Percentiles rank a stretch among this genome's conserved stretches.
These are phyloP conservation scores for Oreortyx pictus DNA, from an alignment of 2,797 vertebrate genomes.

Conservation along the genomic window DNA sequence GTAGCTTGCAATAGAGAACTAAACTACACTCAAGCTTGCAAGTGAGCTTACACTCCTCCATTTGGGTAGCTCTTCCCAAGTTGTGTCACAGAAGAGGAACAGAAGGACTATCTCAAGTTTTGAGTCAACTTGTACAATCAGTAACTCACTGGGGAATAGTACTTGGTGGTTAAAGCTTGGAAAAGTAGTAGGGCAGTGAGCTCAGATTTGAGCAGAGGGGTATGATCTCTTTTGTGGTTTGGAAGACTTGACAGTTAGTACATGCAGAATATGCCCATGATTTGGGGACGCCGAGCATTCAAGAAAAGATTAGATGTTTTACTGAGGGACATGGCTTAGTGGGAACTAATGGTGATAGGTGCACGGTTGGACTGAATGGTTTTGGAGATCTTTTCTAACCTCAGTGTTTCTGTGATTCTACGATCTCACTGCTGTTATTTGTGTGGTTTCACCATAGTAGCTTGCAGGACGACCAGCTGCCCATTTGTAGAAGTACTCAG, in stretches of 20 bases:
- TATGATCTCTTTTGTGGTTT: background rate
- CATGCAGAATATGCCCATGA: fast-evolving
- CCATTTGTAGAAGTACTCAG: background rate
- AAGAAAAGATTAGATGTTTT: no score
- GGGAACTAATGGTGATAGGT: no score
- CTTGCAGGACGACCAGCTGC: background rate
- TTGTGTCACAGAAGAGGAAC: background rate
- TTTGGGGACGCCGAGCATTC: background rate
- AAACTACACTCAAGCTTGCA: background rate
- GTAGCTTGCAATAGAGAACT: background rate
- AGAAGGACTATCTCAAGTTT: background rate
- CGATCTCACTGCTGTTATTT: background rate
- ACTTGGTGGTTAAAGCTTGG: background rate
- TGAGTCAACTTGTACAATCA: background rate
- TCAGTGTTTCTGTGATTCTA: no score
- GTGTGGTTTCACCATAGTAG: background rate
- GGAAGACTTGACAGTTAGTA: background rate
- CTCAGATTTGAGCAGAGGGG: background rate
- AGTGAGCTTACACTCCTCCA: background rate
- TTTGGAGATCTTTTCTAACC: no score
- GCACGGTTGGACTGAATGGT: no score
- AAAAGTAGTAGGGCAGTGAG: background rate
- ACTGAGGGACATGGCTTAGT: no score
- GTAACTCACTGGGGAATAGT: background rate
- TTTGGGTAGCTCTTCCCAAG: background rate